Percentiles rank a stretch among this genome's conserved stretches.
Evolutionary conservation across 2,888 invertebrate species (phyloP).

Genomic region (Sarcophaga carnaria): DNA sequence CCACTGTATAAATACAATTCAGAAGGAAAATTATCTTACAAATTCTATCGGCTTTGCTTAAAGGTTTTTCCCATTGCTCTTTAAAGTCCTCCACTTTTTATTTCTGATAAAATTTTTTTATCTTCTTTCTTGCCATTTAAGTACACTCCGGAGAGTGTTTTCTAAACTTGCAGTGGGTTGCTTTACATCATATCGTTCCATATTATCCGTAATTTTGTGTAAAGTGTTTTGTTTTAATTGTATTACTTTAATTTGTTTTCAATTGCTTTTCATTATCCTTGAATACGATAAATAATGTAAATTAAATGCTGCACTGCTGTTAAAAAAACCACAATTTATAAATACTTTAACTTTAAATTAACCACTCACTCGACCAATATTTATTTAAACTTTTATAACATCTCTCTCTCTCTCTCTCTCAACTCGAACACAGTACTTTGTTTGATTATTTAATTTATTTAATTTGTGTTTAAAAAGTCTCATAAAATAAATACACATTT

Average conservation of each 20-base stretch:
- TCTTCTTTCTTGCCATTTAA: too few species aligned
- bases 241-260: not conserved
- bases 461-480: slow-evolving; percentile 22
- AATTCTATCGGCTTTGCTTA: too few species aligned
- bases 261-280: not conserved
- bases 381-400: slow-evolving; percentile 7
- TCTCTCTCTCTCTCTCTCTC: not conserved
- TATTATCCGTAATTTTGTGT: not conserved
- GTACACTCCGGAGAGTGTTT: too few species aligned
- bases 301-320: not conserved
- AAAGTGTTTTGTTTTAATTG: not conserved
- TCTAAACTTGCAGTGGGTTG: too few species aligned
- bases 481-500: slow-evolving; percentile 3
- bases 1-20: too few species aligned
- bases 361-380: not conserved
- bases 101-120: too few species aligned
- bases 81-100: too few species aligned
- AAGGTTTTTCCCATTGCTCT: too few species aligned
- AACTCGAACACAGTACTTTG: not conserved
- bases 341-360: slow-evolving; percentile 4
- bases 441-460: slow-evolving; percentile 7
- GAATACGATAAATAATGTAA: not conserved
- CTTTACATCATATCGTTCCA: too few species aligned
- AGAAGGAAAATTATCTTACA: too few species aligned
- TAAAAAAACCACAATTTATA: slow-evolving; percentile 22